Conservation (phyloP, 2,113 vertebrate genomes). For the Mesitornis unicolor region DNA sequence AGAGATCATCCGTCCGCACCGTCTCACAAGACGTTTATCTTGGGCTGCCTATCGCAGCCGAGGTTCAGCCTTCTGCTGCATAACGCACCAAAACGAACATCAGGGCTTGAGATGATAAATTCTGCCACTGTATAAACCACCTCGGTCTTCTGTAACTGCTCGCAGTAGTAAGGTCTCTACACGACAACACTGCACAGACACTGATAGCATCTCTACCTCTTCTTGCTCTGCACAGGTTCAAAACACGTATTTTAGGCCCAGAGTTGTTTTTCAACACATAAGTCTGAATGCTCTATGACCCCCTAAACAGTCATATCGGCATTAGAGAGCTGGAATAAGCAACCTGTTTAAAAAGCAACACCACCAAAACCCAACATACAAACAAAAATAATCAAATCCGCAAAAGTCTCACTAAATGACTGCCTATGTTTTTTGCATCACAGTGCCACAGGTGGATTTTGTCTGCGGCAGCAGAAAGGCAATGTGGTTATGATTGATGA, state of each 20-base stretch:
- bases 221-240: not conserved
- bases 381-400: not conserved
- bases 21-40: not conserved
- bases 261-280: not conserved
- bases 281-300: rapidly evolving
- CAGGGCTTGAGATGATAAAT: not conserved
- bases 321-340: not conserved
- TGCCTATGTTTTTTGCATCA: not conserved
- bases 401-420: not conserved
- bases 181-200: rapidly evolving
- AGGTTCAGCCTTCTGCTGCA: not conserved
- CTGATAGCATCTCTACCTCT: not conserved
- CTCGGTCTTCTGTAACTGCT: not conserved
- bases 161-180: not conserved
- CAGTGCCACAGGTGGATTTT: not conserved
- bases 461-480: not conserved
- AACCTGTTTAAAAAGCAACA: not conserved
- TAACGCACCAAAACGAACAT: rapidly evolving
- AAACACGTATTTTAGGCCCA: not conserved
- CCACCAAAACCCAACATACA: not conserved
- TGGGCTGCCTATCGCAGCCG: rapidly evolving
- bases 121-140: not conserved
- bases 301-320: not conserved
- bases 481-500: rapidly evolving
- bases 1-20: not conserved